Evolutionary conservation across 2,888 invertebrate genomes (phyloP).

Genomic region (Drosophila tripunctata): DNA sequence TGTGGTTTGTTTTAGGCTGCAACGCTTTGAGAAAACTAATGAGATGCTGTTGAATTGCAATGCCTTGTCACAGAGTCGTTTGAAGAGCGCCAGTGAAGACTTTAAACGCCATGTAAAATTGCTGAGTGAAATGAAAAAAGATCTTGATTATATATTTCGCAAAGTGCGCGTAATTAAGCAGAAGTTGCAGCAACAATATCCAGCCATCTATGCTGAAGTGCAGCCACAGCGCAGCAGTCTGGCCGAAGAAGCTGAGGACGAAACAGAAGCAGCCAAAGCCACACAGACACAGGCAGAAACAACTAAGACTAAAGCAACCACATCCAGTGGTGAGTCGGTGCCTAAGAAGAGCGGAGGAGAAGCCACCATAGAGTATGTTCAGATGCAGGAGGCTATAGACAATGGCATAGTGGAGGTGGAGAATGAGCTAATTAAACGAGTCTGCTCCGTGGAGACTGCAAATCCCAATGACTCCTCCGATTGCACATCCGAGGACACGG

Average conservation of each 20-base stretch:
- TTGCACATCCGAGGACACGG: slow-evolving; percentile 87
- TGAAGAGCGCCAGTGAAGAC: slow-evolving; percentile 93
- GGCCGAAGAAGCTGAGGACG: slow-evolving; percentile 85
- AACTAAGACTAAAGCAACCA: slow-evolving; percentile 34
- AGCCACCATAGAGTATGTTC: slow-evolving; percentile 84
- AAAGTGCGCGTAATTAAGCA: slow-evolving; percentile 93
- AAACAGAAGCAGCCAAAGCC: slow-evolving; percentile 81
- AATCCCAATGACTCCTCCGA: slow-evolving; percentile 88
- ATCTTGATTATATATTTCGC: slow-evolving; percentile 96
- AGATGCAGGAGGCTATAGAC: slow-evolving; percentile 84
- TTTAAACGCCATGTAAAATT: slow-evolving; percentile 95
- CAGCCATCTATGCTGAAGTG: slow-evolving; percentile 88
- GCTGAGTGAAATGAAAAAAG: slow-evolving; percentile 95
- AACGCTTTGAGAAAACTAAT: slow-evolving; percentile 98
- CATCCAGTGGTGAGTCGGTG: too few species aligned
- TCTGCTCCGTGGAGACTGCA: slow-evolving; percentile 87
- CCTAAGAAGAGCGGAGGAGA: slow-evolving; percentile 65
- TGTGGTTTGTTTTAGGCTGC: too few species aligned
- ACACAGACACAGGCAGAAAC: not conserved
- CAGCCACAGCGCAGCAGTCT: slow-evolving; percentile 84
- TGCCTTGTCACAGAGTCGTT: slow-evolving; percentile 93
- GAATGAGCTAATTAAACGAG: slow-evolving; percentile 82
- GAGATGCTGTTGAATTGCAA: slow-evolving; percentile 99
- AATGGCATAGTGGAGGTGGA: slow-evolving; percentile 83
- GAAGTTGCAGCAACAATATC: slow-evolving; percentile 90